These are phyloP conservation scores for Abscondita cerata DNA, from an alignment of 2,888 invertebrate species.

Conservation along the genomic window DNA sequence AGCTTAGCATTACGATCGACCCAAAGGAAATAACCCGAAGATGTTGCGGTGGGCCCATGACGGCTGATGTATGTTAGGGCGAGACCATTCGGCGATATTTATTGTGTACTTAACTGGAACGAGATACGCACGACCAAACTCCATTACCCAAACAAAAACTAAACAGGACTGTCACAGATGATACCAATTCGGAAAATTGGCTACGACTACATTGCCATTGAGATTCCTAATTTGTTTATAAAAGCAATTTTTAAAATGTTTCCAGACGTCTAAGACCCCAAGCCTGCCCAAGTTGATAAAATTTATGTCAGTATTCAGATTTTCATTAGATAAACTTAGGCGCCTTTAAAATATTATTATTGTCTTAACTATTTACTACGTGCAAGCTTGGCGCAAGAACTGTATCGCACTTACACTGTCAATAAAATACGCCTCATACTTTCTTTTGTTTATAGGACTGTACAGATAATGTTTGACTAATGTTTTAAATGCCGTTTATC, in stretches of 20 bases:
- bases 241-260: conserved; percentile 39
- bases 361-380: too few species aligned
- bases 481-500: too few species aligned
- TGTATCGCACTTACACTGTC: too few species aligned
- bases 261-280: conserved; percentile 17
- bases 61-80: conserved; percentile 55
- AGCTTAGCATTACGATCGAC: conserved; percentile 49
- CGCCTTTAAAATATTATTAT: neutral
- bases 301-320: conserved; percentile 22
- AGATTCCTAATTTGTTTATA: conserved; percentile 41
- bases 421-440: too few species aligned
- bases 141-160: conserved; percentile 50
- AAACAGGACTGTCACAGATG: conserved; percentile 41
- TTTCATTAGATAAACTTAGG: conserved; percentile 21
- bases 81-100: conserved; percentile 57
- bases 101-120: conserved; percentile 59
- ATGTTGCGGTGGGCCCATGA: conserved; percentile 51
- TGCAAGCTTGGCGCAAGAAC: too few species aligned
- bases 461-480: too few species aligned
- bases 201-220: conserved; percentile 28
- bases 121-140: conserved; percentile 50
- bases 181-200: conserved; percentile 35
- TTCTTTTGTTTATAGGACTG: too few species aligned
- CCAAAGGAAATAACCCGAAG: conserved; percentile 56
- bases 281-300: conserved; percentile 26